Evolutionary conservation across 2,113 vertebrate species (phyloP), one percentile per base, ranked within the genome.

Genomic region (Pan paniscus): DNA sequence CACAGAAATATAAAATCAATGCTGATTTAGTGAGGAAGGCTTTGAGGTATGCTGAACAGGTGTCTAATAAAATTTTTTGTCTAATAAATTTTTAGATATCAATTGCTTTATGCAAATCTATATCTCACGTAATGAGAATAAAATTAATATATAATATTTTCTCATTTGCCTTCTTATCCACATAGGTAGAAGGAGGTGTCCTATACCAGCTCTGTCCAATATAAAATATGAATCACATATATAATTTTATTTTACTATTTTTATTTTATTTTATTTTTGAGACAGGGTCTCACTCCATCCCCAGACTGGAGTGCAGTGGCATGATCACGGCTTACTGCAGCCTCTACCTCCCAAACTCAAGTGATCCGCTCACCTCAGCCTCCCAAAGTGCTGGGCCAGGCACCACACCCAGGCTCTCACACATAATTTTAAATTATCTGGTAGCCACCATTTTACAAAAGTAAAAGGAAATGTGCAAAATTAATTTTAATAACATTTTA

Each of bases 1-100:
- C 40, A 93, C 17, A 79, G 22, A 89, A 93, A 93, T 70, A 89
- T 73, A 40, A 90, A 95, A 97, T 70, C n/a, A 96, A 86, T 72
- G 52, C 16, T 72, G 81, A 96, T 55, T 88, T 90, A 83, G 20
- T 59, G 14, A 79, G 67, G 27, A 95, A 91, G 23, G 1, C 20
- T 48, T 81, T 73, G 20, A 90, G 80, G 46, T 72, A 52, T 70
- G 22, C 46, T 90, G 7, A 93, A 48, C 8, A 93, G 23, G 32
- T 81, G 5, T n/a, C 70, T 32, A 94, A 89, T n/a, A 92, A n/a
- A 50, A 30, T 78, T 95, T 82, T 73, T 57, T 83, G 3, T 35
- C 68, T 30, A 94, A 92, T 32, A 87, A 38, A 46, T 25, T 79
- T 95, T 86, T 75, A 20, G 12, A 48, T 90, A 91, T 83, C 20